Base-by-base conservation (phyloP, 2,888 invertebrate species). In the Physocephala rufipes region DNA sequence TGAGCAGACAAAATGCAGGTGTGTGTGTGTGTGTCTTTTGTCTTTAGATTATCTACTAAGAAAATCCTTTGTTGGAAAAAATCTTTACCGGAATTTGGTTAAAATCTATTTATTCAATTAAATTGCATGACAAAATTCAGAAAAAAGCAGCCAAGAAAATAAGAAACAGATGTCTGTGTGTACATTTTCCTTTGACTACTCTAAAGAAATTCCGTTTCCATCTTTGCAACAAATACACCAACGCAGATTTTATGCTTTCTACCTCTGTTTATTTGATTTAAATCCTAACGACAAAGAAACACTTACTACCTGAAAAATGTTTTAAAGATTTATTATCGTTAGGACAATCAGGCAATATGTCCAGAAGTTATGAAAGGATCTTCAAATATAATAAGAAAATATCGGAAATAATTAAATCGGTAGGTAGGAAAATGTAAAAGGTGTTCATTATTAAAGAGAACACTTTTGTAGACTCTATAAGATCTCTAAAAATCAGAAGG, bases 271-370 rank as follows among this genome's bases (percentile, higher is more conserved):
- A 36, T 36, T 36, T 36, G 36, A 9, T 21, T 53, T 53, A 7
- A 36, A 21, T 21, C 9, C 21, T 53, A n/a, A 21, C 12, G 19
- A 53, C 9, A 21, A 21, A 53, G 21, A 53, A 21, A 21, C 21
- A 53, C 19, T 53, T 12, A 53, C 21, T 53, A 53, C 53, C 53
- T 53, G 53, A n/a, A 53, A 21, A 36, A 21, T 21, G 53, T 53
- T 53, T 19, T 53, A 21, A 53, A 53, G 53, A 53, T 53, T 53
- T 21, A 53, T 19, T 21, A 53, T 53, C 19, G 19, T 21, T 53
- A 7, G 4, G 53, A 21, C 21, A 21, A 53, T 21, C 53, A 7
- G 36, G 36, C 36, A 36, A 36, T 7, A 36, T 36, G 36, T 36
- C 4, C 36, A 36, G 36, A 36, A 36, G 36, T 36, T 36, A 36